Percentiles rank a stretch among this genome's conserved stretches.
These are phyloP conservation scores for Lamellibrachia luymesi DNA, from an alignment of 1,140 invertebrate genomes.

Conservation along the genomic window DNA sequence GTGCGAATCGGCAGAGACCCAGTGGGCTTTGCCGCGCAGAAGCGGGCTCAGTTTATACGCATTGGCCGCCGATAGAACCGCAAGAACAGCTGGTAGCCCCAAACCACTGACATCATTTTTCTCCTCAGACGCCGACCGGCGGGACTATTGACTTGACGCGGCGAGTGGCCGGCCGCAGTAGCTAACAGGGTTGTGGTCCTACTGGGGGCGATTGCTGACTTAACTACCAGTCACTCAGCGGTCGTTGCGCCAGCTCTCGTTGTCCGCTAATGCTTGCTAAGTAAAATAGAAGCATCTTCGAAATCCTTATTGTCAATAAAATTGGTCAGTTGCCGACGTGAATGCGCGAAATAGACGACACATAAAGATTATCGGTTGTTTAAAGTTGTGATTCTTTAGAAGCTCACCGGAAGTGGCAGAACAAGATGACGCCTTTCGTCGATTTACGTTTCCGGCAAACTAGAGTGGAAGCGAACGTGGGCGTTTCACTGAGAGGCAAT, in stretches of 20 bases:
- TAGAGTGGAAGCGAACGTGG: background rate
- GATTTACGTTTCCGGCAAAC: background rate
- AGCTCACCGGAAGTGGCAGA: background rate
- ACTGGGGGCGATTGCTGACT: background rate
- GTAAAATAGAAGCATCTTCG: slow-evolving; percentile 1
- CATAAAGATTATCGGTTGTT: background rate
- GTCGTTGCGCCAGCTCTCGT: background rate
- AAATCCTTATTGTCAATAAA: slow-evolving; percentile 6
- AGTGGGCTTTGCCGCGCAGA: background rate
- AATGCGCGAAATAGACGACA: background rate
- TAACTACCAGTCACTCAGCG: background rate
- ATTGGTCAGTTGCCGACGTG: background rate
- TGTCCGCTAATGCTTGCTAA: background rate
- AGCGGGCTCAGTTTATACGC: background rate
- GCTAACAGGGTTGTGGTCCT: background rate
- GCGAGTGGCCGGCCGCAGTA: background rate
- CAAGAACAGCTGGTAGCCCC: background rate
- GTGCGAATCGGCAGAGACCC: background rate
- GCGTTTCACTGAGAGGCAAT: background rate
- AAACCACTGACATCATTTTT: background rate
- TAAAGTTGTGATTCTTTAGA: background rate
- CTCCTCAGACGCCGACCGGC: background rate
- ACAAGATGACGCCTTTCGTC: background rate
- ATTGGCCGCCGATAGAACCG: background rate
- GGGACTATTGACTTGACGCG: background rate